Base-by-base conservation (phyloP, 2,888 invertebrate species). In the Thumatha senex region DNA sequence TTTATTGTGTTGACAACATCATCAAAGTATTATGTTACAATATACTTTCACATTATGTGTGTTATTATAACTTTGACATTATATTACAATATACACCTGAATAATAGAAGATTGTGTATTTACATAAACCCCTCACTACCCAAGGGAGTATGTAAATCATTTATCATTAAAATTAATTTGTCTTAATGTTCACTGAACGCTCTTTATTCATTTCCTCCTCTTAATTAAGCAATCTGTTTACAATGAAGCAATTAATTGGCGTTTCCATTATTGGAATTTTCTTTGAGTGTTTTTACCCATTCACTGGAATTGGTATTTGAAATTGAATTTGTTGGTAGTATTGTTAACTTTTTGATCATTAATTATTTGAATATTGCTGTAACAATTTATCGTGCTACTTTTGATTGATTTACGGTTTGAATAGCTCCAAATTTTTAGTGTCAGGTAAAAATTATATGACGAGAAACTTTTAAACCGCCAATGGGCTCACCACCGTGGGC, bases 181-280 rank as follows among this genome's bases (percentile, higher is more conserved):
- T 83, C 77, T 86, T 75, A 83, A 80, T 82, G 82, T 83, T 86
- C 72, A 79, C 82, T 82, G 82, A 88, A 83, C 80, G 83, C 74
- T 84, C 79, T 82, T 87, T 87, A 89, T 87, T 89, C 86, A 85
- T 86, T 89, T 81, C 82, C 78, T 83, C 82, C 83, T 76, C 84
- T 86, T 89, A 90, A 91, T 90, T 90, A 90, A 90, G 87, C 90
- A 89, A 90, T 90, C 87, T 89, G 87, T 87, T 89, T 86, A 88
- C 89, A 89, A 86, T 85, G 80, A 81, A 82, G 82, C 86, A 86
- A 86, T 89, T 89, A 90, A 89, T 90, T 89, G 85, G 82, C 82
- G 82, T 82, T 87, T 82, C 62, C 76, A 83, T 83, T 85, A 81
- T 85, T 79, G 67, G 76, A 78, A 78, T 80, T 78, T 73, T 71